Base-by-base conservation (phyloP, 2,888 invertebrate genomes). In the Stenolophus ochropezus region DNA sequence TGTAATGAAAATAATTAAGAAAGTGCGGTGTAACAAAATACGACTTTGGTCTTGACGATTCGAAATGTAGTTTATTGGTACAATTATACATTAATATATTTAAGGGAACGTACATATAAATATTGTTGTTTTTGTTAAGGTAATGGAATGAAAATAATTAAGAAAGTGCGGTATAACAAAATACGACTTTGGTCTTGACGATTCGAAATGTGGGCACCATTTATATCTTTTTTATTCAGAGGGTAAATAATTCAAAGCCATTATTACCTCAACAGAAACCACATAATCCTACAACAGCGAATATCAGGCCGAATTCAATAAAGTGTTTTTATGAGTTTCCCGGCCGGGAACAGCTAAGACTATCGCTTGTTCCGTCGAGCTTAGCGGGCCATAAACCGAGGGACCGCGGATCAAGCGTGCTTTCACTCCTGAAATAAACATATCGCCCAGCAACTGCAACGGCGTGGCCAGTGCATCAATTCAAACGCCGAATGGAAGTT, bases 291-390 rank as follows among this genome's bases (percentile, higher is more conserved):
- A 18, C 61, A 61, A 61, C 61, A 61, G 25, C 25, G 61, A 61
- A 61, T 61, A 27, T 61, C 61, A 61, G 14, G n/a, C 61, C 61
- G 25, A 61, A 61, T 61, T 61, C 61, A 61, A 61, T 61, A 61
- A 61, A 61, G 61, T 23, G 61, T 61, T 61, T 61, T 61, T 61
- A 61, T 61, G 61, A 61, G 61, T 25, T 25, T 61, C 61, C 61
- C 61, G 23, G n/a, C 33, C 2, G 33, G 61, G 25, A 14, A 61
- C 14, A 14, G 25, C 23, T 61, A 61, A 61, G 61, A 61, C 61
- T 61, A 61, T 61, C 61, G 61, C 21, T 23, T 61, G 61, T 61
- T 23, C 23, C n/a, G 23, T 2, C n/a, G 4, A 25, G 61, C 61
- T 61, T 61, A 61, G 25, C 61, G 25, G 4, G 61, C 61, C 14